Evolutionary conservation across 2,888 invertebrate species (phyloP).

Genomic region (Volucella inanis): DNA sequence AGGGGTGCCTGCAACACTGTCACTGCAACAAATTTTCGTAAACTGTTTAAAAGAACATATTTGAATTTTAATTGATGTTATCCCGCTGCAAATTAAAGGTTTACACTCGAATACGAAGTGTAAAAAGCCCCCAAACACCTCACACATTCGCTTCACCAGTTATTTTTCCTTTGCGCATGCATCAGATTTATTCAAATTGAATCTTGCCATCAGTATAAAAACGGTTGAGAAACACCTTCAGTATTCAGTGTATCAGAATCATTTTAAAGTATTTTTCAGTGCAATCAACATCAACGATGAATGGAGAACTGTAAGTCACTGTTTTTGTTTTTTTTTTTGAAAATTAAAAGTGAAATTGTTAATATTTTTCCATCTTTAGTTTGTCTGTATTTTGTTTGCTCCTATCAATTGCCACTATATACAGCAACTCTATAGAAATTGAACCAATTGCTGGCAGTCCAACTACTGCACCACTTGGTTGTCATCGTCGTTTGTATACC

Average conservation of each 20-base stretch:
- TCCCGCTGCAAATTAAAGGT: no score
- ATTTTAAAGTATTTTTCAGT: conserved; percentile 13
- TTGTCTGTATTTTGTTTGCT: conserved; percentile 38
- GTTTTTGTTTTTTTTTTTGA: background rate
- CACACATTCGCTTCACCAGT: no score
- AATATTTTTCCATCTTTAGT: conserved; percentile 11
- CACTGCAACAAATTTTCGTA: no score
- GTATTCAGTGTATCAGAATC: conserved; percentile 41
- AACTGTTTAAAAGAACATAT: no score
- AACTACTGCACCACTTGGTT: conserved; percentile 85
- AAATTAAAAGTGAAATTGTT: background rate
- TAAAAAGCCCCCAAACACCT: no score
- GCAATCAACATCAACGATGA: conserved; percentile 30
- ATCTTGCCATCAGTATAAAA: conserved; percentile 36
- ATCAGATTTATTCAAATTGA: background rate
- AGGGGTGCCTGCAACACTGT: no score
- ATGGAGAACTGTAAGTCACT: conserved; percentile 53
- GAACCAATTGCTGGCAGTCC: conserved; percentile 80
- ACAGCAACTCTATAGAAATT: conserved; percentile 76
- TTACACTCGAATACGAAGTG: no score
- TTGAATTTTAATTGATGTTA: no score
- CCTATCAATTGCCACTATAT: conserved; percentile 30
- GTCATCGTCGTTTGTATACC: conserved; percentile 87
- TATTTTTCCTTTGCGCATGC: conserved; percentile 38
- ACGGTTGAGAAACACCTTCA: background rate